Base-by-base conservation (phyloP, 2,888 invertebrate genomes). In the Amorpha juglandis region DNA sequence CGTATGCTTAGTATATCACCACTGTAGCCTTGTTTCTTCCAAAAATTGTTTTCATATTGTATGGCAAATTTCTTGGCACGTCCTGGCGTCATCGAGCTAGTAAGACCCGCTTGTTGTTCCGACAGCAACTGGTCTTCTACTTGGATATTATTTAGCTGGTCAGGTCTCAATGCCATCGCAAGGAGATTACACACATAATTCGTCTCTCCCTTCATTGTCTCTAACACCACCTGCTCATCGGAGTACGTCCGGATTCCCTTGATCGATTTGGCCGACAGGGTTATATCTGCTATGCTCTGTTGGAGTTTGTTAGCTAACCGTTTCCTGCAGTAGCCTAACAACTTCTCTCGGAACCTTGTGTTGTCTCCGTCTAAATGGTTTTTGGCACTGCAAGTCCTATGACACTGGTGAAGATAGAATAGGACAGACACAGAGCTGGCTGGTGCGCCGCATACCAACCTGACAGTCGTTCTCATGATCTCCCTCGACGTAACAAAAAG, bases 381-480 rank as follows among this genome's bases (percentile, higher is more conserved):
- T 65, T 74, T 86, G 0, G 83, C 47, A 63, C 88, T 82, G 63
- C 82, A 86, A 0, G 87, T 86, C 74, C 91, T 84, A 66, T 88
- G 86, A 68, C 92, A 91, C 70, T 93, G 90, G 64, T 93, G 91
- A 1, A 93, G 84, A 68, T 89, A 93, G 72, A 92, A 93, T 14
- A 93, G 79, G 0, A 93, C 84, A 1, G 93, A 93, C 0, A 93
- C 89, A 9, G 75, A 76, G 42, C 83, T 71, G 0, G 92, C 76
- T 11, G 86, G 70, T 1, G 85, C 86, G 2, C 93, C 91, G 66
- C 93, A 93, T 0, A 90, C 87, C 33, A 93, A 73, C 53, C 81
- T 78, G 0, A 93, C 90, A 1, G 81, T 87, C 35, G 80, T 84
- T 62, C 91, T 81, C 91, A 93, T 92, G 38, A 92, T 87, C 67